Base-by-base conservation (phyloP, 2,797 vertebrate species). In the Numenius phaeopus region DNA sequence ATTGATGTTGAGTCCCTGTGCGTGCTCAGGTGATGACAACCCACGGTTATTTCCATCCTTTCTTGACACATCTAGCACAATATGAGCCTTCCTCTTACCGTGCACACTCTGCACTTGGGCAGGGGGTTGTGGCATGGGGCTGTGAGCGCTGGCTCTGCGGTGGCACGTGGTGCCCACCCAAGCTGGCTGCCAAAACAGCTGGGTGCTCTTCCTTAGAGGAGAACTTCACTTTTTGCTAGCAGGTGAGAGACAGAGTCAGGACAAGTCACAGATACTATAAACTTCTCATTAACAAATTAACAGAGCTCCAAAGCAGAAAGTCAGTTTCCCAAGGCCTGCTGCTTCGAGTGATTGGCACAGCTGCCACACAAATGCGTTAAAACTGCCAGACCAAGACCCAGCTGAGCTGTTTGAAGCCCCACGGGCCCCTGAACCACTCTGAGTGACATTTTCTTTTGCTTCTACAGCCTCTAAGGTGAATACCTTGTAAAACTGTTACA, bases 51-150 rank as follows among this genome's bases (percentile, higher is more conserved):
- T 90, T 12, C 67, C 32, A 1, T 47, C 6, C 40, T 77, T 44
- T 66, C 24, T 47, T 46, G 66, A 3, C 58, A 30, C 22, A 5
- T 13, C 7, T 4, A 5, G 15, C 32, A 11, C 32, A 34, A 6
- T 1, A 5, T 0, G 3, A 88, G 34, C 69, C 67, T 58, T 32
- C 14, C 16, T 20, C 54, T n/a, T 2, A 1, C 0, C 1, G 0
- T 5, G 20, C 64, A 2, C 11, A 20, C 30, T 26, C 55, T 34
- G 69, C 22, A 2, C 46, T 26, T 7, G 29, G 57, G 26, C 50
- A 67, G 39, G n/a, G 30, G 7, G 17, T 2, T 62, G 39, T 22
- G 24, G 2, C 4, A 0, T 3, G 55, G 37, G 18, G 5, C 75
- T 23, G 40, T 15, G 81, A 67, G 61, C 52, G 37, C 69, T 21